Evolutionary conservation across 2,113 vertebrate species (phyloP), one percentile per base, ranked within the genome.

Genomic region (Colinus virginianus): DNA sequence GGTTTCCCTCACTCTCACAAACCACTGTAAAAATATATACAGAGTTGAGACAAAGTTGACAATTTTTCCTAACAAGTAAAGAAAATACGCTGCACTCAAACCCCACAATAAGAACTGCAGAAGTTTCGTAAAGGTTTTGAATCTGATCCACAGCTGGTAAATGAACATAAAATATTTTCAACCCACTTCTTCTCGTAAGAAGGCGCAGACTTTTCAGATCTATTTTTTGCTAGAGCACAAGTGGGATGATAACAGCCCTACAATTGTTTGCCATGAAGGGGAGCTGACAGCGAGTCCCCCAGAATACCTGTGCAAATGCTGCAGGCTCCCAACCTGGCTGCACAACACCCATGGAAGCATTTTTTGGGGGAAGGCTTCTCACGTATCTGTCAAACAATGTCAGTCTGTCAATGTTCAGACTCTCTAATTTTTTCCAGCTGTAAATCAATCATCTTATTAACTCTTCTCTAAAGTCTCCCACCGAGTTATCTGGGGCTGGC

Each of bases 371-470:
- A 89, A 93, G 74, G 82, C 75, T 93, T 85, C 90, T 76, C 9
- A 32, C 1, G 12, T 58, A 61, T 53, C 70, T 87, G 84, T 93
- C 87, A 84, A 95, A 91, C 79, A 79, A 58, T 83, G 88, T 96
- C 93, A 91, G 68, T 25, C 95, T 97, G 95, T 91, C 96, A 83
- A 87, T 92, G 96, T 87, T 80, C 78, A 90, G 88, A 59, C 63
- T 92, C 91, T 80, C 71, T 97, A 97, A 98, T 98, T 96, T 96
- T 97, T 98, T 98, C 98, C 98, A 97, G 95, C 97, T 98, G 96
- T 93, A 97, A 97, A 96, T 98, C 98, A 98, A 97, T 98, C 97
- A 95, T 95, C 97, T 95, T 76, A 92, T 97, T 97, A 98, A 97
- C 96, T 97, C 94, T 95, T 94, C 95, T 96, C 97, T 97, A 90